phyloP scores from a whole-genome alignment of 30 jellyfish, hydroid and myxozoan genomes.

The Rhopilema esculentum region DNA sequence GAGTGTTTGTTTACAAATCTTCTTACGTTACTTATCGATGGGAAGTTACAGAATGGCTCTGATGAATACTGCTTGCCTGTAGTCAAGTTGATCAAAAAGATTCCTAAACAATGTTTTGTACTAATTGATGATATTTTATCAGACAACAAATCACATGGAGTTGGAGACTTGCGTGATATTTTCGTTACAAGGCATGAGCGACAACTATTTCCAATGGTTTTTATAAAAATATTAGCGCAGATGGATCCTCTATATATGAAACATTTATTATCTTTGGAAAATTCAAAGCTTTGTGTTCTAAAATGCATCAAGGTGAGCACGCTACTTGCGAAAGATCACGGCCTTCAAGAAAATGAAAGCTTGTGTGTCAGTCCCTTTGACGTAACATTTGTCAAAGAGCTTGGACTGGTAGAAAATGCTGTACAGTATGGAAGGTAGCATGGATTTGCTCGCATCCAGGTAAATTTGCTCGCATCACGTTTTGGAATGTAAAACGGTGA shows the following conservation, averaged over 20 bases:
- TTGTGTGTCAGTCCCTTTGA: conserved; percentile 17
- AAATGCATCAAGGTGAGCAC: neutral
- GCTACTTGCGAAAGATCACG: neutral
- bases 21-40: neutral
- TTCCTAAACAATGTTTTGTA: neutral
- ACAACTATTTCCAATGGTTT: conserved; percentile 23
- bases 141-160: neutral
- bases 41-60: neutral
- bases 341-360: neutral
- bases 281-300: neutral
- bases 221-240: conserved; percentile 19
- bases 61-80: neutral
- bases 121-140: conserved; percentile 20
- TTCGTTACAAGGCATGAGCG: neutral
- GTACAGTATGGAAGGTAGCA: too few species aligned
- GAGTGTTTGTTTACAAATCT: conserved; percentile 11
- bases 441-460: too few species aligned
- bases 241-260: conserved; percentile 54
- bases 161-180: conserved; percentile 4
- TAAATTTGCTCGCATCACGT: too few species aligned
- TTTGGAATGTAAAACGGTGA: too few species aligned
- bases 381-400: conserved; percentile 29
- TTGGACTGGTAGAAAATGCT: neutral
- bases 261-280: conserved; percentile 1
- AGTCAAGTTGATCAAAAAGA: conserved; percentile 12